Evolutionary conservation across 2,797 vertebrate species (phyloP).

Genomic region (Sandelia bainsii): DNA sequence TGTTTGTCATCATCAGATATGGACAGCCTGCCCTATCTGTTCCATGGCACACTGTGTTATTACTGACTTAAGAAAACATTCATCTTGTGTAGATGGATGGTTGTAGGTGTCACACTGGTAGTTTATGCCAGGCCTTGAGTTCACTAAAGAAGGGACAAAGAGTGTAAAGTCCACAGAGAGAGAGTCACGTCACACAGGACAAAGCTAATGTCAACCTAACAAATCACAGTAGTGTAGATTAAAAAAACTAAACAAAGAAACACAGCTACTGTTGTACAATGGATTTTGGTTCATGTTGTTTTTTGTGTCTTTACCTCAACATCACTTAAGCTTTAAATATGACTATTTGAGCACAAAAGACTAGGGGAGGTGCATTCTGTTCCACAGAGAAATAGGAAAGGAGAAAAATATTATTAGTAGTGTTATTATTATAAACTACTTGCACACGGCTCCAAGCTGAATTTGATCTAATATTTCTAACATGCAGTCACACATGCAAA

Average conservation of each 20-base stretch:
- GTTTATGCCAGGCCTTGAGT: conserved; percentile 10
- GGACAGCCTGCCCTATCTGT: conserved; percentile 36
- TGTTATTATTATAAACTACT: conserved; percentile 8
- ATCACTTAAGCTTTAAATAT: conserved; percentile 31
- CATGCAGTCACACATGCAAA: neutral
- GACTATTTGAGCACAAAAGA: conserved; percentile 13
- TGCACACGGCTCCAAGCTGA: conserved; percentile 18
- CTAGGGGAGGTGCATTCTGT: neutral
- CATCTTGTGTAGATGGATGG: conserved; percentile 8
- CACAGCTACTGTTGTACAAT: conserved; percentile 10
- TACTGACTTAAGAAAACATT: conserved; percentile 46
- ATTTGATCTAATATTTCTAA: conserved; percentile 10
- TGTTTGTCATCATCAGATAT: conserved; percentile 43
- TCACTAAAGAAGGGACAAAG: neutral
- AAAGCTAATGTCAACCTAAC: conserved; percentile 8
- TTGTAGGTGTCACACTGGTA: conserved; percentile 16
- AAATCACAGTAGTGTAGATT: neutral
- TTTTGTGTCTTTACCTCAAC: conserved; percentile 22
- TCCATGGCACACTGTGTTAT: conserved; percentile 32
- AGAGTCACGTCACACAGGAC: neutral
- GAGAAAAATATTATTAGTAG: neutral
- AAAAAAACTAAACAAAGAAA: neutral
- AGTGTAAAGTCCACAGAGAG: neutral
- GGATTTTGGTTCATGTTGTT: neutral
- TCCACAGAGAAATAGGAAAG: conserved; percentile 20